phyloP scores from a whole-genome alignment of 2,888 invertebrate species.

The Syrphus vitripennis region DNA sequence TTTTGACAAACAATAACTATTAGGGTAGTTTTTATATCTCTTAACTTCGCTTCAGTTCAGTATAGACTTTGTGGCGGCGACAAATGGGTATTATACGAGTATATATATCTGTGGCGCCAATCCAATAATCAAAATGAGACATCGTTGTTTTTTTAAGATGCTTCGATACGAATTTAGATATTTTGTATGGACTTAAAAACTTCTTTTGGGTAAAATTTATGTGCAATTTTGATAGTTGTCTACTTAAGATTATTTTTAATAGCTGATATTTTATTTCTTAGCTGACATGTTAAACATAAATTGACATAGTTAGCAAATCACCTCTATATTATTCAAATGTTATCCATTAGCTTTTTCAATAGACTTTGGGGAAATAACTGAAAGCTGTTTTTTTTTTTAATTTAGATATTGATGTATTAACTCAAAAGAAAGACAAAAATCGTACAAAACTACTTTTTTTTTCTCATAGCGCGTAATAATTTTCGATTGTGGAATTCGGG shows the following conservation, averaged over 20 bases:
- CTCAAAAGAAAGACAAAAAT: too few species aligned
- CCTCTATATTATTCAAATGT: too few species aligned
- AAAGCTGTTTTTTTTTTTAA: too few species aligned
- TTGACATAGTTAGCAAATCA: neutral
- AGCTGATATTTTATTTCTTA: neutral
- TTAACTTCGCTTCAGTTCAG: constrained; percentile 11
- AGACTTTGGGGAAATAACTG: too few species aligned
- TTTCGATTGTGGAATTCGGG: too few species aligned
- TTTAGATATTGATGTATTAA: too few species aligned
- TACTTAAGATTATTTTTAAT: neutral
- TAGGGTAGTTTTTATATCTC: constrained; percentile 45
- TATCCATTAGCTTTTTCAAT: too few species aligned
- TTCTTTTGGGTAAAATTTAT: neutral
- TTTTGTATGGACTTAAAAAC: neutral
- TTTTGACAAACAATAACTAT: constrained; percentile 42
- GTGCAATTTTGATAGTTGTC: neutral
- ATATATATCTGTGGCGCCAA: constrained; percentile 55
- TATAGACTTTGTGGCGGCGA: constrained; percentile 63
- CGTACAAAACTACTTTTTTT: too few species aligned
- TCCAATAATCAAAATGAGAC: constrained; percentile 41
- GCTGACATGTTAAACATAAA: neutral
- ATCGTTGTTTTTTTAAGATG: neutral
- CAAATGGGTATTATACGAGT: constrained; percentile 45
- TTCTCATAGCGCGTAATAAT: too few species aligned
- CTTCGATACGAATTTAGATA: neutral